phyloP scores from a whole-genome alignment of 2,797 vertebrate genomes.

The Cottoperca gobio region DNA sequence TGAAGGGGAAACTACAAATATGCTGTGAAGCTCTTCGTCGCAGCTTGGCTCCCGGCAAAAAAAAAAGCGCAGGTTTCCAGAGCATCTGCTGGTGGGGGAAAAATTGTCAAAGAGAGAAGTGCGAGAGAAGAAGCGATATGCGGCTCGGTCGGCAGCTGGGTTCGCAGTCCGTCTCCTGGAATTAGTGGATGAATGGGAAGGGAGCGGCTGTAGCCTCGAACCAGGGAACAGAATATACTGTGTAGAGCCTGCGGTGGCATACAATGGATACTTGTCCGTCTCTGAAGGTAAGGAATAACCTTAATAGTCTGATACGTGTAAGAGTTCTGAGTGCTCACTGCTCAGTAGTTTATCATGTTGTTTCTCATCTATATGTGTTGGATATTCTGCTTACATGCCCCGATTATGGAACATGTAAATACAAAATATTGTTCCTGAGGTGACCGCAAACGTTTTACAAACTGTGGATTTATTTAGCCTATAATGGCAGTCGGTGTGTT shows the following conservation, averaged over 20 bases:
- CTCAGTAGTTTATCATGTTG: neutral
- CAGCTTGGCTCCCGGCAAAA: conserved; percentile 54
- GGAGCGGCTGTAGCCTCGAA: conserved; percentile 72
- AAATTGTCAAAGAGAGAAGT: conserved; percentile 40
- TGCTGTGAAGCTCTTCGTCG: conserved; percentile 62
- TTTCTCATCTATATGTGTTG: neutral
- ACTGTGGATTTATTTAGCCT: neutral
- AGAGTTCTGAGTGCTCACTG: conserved; percentile 4
- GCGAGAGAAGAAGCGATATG: conserved; percentile 60
- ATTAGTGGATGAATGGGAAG: conserved; percentile 71
- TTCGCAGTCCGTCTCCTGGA: conserved; percentile 69
- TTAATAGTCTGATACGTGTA: neutral
- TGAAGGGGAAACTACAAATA: conserved; percentile 64
- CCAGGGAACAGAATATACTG: conserved; percentile 25
- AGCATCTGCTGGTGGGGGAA: conserved; percentile 45
- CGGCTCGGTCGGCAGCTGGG: conserved; percentile 51
- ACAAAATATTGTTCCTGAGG: neutral
- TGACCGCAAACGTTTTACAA: no score
- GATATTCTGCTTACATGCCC: neutral
- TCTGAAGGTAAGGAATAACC: conserved; percentile 67
- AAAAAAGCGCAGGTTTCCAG: conserved; percentile 53
- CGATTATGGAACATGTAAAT: neutral
- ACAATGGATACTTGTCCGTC: conserved; percentile 67
- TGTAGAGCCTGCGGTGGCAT: conserved; percentile 39
- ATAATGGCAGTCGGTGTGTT: conserved; percentile 8